Conservation (phyloP, 2,888 invertebrate species). For the Caenorhabditis sinica region DNA sequence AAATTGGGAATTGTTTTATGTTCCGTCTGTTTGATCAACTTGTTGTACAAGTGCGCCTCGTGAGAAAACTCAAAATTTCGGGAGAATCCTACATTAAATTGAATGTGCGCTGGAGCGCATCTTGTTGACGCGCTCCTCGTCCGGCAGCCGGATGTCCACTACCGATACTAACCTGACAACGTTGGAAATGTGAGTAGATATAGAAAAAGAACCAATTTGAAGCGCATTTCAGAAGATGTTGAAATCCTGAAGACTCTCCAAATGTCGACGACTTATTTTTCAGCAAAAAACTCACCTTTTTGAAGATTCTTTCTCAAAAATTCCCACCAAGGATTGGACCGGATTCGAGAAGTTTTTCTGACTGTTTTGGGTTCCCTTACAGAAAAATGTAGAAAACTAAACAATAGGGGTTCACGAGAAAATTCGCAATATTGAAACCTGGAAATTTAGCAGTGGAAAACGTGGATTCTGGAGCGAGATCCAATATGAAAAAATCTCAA, state of each 20-base stretch:
- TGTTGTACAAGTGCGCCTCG: no score
- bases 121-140: no score
- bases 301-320: conserved; percentile 15
- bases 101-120: no score
- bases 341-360: background rate
- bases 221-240: conserved; percentile 22
- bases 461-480: background rate
- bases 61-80: no score
- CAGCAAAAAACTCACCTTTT: background rate
- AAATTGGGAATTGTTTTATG: no score
- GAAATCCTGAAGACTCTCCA: conserved; percentile 8
- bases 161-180: background rate
- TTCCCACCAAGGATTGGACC: background rate
- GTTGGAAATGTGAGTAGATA: background rate
- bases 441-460: no score
- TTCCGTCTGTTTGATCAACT: no score
- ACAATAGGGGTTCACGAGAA: background rate
- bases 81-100: no score
- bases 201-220: background rate
- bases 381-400: background rate
- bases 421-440: no score
- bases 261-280: background rate
- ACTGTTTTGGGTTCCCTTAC: background rate
- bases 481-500: background rate
- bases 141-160: background rate